Percentiles rank a stretch among this genome's conserved stretches.
These are phyloP conservation scores for Platycheirus rosarum DNA, from an alignment of 2,888 invertebrate genomes.

Conservation along the genomic window DNA sequence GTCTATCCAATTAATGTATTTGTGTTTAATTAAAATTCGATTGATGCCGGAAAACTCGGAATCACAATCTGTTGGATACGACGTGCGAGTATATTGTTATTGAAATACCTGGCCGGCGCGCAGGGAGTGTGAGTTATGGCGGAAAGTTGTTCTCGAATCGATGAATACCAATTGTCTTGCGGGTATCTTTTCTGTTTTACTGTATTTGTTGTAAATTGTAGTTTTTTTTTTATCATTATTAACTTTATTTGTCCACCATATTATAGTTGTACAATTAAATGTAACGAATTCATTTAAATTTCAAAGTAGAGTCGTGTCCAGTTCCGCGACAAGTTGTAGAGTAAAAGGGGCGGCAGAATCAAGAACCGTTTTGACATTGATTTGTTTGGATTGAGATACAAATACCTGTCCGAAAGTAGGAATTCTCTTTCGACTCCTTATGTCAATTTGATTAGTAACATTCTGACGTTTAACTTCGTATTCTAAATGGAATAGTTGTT, in stretches of 20 bases:
- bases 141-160: slow-evolving; percentile 70
- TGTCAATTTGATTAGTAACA: slow-evolving; percentile 43
- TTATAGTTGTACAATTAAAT: slow-evolving; percentile 52
- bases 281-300: slow-evolving; percentile 62
- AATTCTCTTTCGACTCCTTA: too few relatives aligned
- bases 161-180: slow-evolving; percentile 68
- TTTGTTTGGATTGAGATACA: slow-evolving; percentile 62
- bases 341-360: slow-evolving; percentile 7
- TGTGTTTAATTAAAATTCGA: slow-evolving; percentile 61
- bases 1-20: slow-evolving; percentile 20
- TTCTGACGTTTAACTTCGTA: slow-evolving; percentile 33
- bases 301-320: slow-evolving; percentile 61
- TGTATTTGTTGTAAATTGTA: slow-evolving; percentile 44
- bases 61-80: slow-evolving; percentile 61
- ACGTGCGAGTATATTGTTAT: slow-evolving; percentile 69
- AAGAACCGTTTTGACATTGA: slow-evolving; percentile 59
- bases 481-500: slow-evolving; percentile 51
- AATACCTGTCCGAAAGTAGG: too few relatives aligned
- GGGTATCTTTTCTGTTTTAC: slow-evolving; percentile 24
- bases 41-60: slow-evolving; percentile 71
- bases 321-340: slow-evolving; percentile 16
- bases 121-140: slow-evolving; percentile 69
- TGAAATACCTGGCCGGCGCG: slow-evolving; percentile 50
- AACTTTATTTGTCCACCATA: neutral
- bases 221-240: slow-evolving; percentile 7